Evolutionary conservation across 2,888 invertebrate genomes (phyloP).

Genomic region (Erebia epiphron): DNA sequence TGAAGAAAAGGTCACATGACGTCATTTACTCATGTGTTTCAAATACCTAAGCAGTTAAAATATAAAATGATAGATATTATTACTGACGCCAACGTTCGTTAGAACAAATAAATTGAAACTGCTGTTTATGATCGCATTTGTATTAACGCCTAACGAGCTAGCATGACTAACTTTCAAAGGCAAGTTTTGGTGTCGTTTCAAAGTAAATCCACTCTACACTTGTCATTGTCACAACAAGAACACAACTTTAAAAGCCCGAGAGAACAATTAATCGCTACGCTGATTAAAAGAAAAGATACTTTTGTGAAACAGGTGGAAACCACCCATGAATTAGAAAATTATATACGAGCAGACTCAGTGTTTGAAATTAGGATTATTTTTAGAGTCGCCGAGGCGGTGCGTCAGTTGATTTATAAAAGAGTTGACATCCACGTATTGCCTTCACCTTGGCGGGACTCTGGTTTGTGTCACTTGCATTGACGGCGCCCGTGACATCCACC

Average conservation of each 20-base stretch:
- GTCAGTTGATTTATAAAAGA: constrained; percentile 68
- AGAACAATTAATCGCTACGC: constrained; percentile 35
- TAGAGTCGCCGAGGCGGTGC: constrained; percentile 51
- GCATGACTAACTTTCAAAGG: constrained; percentile 18
- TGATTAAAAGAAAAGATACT: constrained; percentile 28
- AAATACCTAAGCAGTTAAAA: constrained; percentile 13
- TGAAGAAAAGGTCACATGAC: constrained; percentile 22
- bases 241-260: constrained; percentile 10
- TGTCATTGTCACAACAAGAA: constrained; percentile 26
- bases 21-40: constrained; percentile 16
- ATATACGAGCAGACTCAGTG: constrained; percentile 42
- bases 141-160: neutral
- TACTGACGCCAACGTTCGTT: neutral
- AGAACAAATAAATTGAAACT: constrained; percentile 6
- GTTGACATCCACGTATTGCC: constrained; percentile 66
- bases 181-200: constrained; percentile 2
- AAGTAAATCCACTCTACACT: constrained; percentile 16
- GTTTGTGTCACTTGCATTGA: constrained; percentile 71
- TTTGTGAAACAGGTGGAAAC: constrained; percentile 38
- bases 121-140: neutral
- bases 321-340: constrained; percentile 44
- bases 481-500: constrained; percentile 71
- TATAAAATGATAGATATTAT: constrained; percentile 16
- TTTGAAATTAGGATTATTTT: constrained; percentile 51
- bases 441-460: constrained; percentile 76